Conservation (phyloP, 2,797 vertebrate species). For the Oceanodroma leucorhoa region DNA sequence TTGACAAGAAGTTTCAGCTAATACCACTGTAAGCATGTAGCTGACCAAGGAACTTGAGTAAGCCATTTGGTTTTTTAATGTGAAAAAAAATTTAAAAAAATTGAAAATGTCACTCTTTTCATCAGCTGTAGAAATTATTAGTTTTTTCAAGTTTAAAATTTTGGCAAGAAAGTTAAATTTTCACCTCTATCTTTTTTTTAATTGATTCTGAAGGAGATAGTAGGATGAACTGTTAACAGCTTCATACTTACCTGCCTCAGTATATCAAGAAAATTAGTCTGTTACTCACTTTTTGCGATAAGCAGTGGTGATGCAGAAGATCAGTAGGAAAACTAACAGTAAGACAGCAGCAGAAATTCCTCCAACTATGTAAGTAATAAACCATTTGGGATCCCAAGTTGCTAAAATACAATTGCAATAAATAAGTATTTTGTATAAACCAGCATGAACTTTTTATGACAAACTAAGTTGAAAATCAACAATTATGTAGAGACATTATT, state of each 20-base stretch:
- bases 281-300: neutral
- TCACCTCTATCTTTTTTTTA: neutral
- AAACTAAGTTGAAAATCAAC: neutral
- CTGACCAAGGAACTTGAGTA: neutral
- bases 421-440: neutral
- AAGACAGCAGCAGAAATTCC: neutral
- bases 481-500: neutral
- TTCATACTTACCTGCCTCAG: neutral
- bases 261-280: neutral
- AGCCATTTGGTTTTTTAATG: neutral
- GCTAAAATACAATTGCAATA: slow-evolving; percentile 25
- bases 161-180: neutral
- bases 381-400: neutral
- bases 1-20: neutral
- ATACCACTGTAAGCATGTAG: neutral
- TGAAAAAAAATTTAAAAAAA: accelerated
- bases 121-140: neutral
- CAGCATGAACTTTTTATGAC: neutral
- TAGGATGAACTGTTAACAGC: neutral
- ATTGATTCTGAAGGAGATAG: neutral
- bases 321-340: neutral
- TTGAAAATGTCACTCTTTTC: neutral
- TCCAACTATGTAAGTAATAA: neutral
- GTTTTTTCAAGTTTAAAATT: neutral
- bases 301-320: neutral